Base-by-base conservation (phyloP, 1,140 invertebrate genomes). In the Periplaneta americana region DNA sequence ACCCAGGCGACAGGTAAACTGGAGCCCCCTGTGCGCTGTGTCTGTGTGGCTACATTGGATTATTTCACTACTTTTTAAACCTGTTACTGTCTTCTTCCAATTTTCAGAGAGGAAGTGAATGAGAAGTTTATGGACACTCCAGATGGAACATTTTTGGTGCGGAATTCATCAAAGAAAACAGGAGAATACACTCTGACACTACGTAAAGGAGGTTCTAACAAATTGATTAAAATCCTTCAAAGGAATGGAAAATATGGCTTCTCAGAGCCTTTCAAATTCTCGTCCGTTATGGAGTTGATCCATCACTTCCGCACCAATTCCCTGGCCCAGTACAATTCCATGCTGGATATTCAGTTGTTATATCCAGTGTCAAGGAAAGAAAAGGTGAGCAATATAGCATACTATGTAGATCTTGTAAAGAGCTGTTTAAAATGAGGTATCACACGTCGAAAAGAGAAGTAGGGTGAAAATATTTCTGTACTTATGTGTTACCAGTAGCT, bases 71-170 rank as follows among this genome's bases (percentile, higher is more conserved):
- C 18, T 31, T 75, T 8, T 76, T 76, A 76, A 66, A 37, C 31
- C 0, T 10, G 35, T 78, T 78, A 22, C 17, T 78, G n/a, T 34
- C 18, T 3, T 78, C 28, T 34, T 76, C 18, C 18, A 76, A 34
- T 34, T 78, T 78, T 78, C 33, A 78, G 89, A 81, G 97, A 98
- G 86, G 96, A 98, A 87, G 98, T 97, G 0, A 97, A 97, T 87
- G 96, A 98, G 86, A 96, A 96, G 87, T 90, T 99, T 84, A 93
- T 94, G 83, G 96, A 98, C 86, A 93, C 94, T 32, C 93, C 94
- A 18, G 98, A 99, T 89, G 98, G 98, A 13, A 98, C 97, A 37
- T 99, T 98, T 88, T 89, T 99, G 76, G 98, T 99, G n/a, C 93
- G 98, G 17, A 96, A 99, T 90, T 96, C 98, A 18, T 96, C 96